Conservation (phyloP, 2,113 vertebrate genomes). For the Holacanthus passer region DNA sequence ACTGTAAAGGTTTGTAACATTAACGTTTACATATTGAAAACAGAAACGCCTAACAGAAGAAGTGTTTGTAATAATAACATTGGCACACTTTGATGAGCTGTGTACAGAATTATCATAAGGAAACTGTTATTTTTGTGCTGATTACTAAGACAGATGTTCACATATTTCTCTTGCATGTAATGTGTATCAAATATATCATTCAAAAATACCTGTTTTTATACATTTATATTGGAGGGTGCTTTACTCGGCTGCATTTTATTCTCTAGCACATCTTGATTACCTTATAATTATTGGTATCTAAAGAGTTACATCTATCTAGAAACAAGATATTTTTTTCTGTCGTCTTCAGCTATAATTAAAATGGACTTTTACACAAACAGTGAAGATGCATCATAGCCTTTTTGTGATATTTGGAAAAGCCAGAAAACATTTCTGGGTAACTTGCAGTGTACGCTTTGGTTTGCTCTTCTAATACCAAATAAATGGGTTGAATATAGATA, state of each 20-base stretch:
- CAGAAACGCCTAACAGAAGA: conserved; percentile 47
- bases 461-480: conserved; percentile 77
- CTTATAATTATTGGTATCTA: conserved; percentile 21
- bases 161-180: conserved; percentile 53
- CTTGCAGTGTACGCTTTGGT: conserved; percentile 49
- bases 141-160: conserved; percentile 44
- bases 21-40: conserved; percentile 58
- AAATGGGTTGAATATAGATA: conserved; percentile 63
- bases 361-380: conserved; percentile 24
- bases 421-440: conserved; percentile 32
- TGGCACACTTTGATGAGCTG: conserved; percentile 32
- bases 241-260: conserved; percentile 37
- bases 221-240: conserved; percentile 49
- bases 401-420: conserved; percentile 30
- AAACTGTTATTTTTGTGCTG: conserved; percentile 52
- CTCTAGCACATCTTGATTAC: conserved; percentile 26
- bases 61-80: conserved; percentile 51
- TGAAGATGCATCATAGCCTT: conserved; percentile 10
- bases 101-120: conserved; percentile 30
- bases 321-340: conserved; percentile 24
- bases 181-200: conserved; percentile 41
- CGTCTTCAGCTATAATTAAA: conserved; percentile 29
- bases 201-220: conserved; percentile 62
- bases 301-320: conserved; percentile 29
- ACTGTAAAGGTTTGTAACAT: conserved; percentile 62